These are phyloP conservation scores for Vanessa cardui DNA, from an alignment of 2,888 invertebrate genomes.

Conservation along the genomic window DNA sequence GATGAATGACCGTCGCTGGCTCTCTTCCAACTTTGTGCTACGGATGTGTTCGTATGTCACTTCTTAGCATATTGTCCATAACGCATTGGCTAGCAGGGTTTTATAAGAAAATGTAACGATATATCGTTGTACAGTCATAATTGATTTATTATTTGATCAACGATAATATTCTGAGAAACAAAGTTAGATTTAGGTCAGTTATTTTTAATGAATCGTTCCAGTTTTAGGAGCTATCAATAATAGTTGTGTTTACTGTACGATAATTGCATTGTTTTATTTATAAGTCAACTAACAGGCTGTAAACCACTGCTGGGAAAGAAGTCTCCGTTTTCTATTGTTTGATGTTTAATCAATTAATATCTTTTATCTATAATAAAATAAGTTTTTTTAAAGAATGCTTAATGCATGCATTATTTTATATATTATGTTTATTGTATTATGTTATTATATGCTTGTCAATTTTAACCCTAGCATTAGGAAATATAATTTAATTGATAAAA, in stretches of 20 bases:
- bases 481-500: too few relatives aligned
- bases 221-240: neutral
- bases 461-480: too few relatives aligned
- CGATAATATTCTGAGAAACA: slow-evolving; percentile 8
- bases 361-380: too few relatives aligned
- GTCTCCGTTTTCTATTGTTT: too few relatives aligned
- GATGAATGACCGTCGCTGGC: slow-evolving; percentile 40
- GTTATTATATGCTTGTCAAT: too few relatives aligned
- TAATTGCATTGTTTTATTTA: too few relatives aligned
- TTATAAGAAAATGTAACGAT: slow-evolving; percentile 11
- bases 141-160: slow-evolving; percentile 14
- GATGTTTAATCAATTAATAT: too few relatives aligned
- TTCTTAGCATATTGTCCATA: slow-evolving; percentile 29
- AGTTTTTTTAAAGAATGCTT: too few relatives aligned
- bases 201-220: neutral
- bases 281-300: too few relatives aligned
- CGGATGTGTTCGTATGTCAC: slow-evolving; percentile 39
- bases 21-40: slow-evolving; percentile 37
- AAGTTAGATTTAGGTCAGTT: neutral
- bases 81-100: slow-evolving; percentile 9
- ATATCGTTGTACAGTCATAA: slow-evolving; percentile 19
- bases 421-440: too few relatives aligned
- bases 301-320: too few relatives aligned
- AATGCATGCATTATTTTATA: too few relatives aligned
- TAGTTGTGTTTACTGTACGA: neutral